Base-by-base conservation (phyloP, 2,797 vertebrate species). In the Tiaroga cobitis region DNA sequence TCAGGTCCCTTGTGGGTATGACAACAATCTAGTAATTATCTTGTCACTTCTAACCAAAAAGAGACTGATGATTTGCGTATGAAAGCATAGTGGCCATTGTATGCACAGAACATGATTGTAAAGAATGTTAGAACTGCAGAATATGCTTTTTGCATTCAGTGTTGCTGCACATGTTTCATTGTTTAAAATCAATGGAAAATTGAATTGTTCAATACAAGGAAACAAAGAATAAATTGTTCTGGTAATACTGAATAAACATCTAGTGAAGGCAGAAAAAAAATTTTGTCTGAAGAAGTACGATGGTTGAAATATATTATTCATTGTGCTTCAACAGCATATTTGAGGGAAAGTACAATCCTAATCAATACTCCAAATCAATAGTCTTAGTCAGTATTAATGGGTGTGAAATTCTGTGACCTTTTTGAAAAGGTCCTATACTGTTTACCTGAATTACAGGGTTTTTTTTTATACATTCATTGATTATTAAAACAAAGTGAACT, bases 381-480 rank as follows among this genome's bases (percentile, higher is more conserved):
- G 32, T 68, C 32, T 65, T 49, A 34, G 21, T 41, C 32, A 6
- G n/a, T 69, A 46, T 49, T 67, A 82, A 91, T 73, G 76, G 85
- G 89, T 89, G n/a, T 41, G 74, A 86, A 89, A 4, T 82, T 84
- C 84, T 70, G 18, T 41, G n/a, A 37, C 32, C 43, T 49, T 79
- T 80, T 81, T 83, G 70, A 84, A 80, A 82, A 84, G 54, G 56
- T 83, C 85, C 88, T 5, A 34, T 34, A 29, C 61, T 49, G 24
- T 87, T 65, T 74, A 85, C 76, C 83, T 91, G 89, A 92, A 92
- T 91, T 90, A 87, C 41, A 24, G 82, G 29, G n/a, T 34, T 34
- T 85, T 85, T 84, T 56, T 65, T 39, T 24, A 43, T 26, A 29
- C 21, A 26, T 74, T 49, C 5, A 49, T 61, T 13, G 54, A 61